A percentile compares a stretch with the other conserved stretches of the same genome.
Conservation (phyloP, 2,888 invertebrate genomes). For the Agrotis exclamationis region DNA sequence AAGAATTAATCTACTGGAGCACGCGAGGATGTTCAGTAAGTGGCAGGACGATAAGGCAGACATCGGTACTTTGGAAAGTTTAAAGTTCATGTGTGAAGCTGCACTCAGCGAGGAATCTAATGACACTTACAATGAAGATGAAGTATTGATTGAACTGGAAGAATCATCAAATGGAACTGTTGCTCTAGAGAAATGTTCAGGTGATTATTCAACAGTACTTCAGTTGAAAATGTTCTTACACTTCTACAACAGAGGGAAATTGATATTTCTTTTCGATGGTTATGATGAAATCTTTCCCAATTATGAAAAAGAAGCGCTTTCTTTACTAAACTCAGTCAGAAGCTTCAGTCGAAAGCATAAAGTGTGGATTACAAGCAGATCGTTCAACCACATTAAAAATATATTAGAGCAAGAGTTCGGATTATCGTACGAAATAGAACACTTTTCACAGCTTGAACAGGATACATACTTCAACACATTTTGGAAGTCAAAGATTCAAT, state of each 20-base stretch:
- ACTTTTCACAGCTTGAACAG: slow-evolving; percentile 35
- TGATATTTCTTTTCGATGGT: slow-evolving; percentile 14
- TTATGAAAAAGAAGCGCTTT: slow-evolving; percentile 1
- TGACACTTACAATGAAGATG: not conserved
- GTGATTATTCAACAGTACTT: not conserved
- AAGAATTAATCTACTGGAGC: slow-evolving; percentile 40
- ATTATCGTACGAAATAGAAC: slow-evolving; percentile 33
- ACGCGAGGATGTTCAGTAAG: slow-evolving; percentile 20
- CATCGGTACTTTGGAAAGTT: slow-evolving; percentile 14
- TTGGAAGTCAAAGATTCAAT: slow-evolving; percentile 39
- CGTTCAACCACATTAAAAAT: not conserved
- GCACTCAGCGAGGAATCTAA: not conserved
- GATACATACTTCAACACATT: slow-evolving; percentile 27
- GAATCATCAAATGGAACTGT: not conserved
- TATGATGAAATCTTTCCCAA: slow-evolving; percentile 11
- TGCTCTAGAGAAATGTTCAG: not conserved
- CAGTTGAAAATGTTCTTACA: slow-evolving; percentile 38
- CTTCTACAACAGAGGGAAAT: slow-evolving; percentile 7
- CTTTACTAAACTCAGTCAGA: slow-evolving; percentile 22
- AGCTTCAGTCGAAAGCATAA: slow-evolving; percentile 21
- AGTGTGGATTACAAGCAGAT: slow-evolving; percentile 55
- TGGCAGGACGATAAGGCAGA: slow-evolving; percentile 23
- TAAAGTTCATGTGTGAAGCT: slow-evolving; percentile 19
- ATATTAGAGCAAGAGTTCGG: slow-evolving; percentile 36
- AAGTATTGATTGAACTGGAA: not conserved